A percentile compares a stretch with the other conserved stretches of the same genome.
phyloP scores from a whole-genome alignment of 2,797 vertebrate species.

The Diplodus puntazzo region DNA sequence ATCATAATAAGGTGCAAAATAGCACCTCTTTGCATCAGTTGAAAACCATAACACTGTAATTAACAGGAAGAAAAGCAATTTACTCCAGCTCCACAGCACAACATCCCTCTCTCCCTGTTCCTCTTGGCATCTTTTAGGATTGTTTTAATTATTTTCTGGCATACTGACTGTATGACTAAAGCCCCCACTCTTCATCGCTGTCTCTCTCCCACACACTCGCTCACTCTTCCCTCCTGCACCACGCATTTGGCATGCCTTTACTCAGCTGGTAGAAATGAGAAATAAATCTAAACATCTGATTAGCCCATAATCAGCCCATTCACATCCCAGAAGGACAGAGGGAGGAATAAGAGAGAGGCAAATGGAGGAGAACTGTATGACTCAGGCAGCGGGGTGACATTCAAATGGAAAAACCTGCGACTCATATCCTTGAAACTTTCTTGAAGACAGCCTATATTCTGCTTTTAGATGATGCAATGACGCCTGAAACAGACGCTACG shows the following conservation, averaged over 20 bases:
- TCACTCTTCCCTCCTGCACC: conserved; percentile 23
- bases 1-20: conserved; percentile 85
- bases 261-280: conserved; percentile 51
- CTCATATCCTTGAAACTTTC: conserved; percentile 17
- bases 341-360: neutral
- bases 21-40: conserved; percentile 83
- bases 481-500: neutral
- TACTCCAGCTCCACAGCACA: conserved; percentile 73
- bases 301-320: conserved; percentile 59
- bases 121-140: conserved; percentile 77
- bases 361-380: conserved; percentile 7
- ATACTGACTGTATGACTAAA: conserved; percentile 62
- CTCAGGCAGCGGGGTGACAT: conserved; percentile 27
- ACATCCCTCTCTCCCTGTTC: conserved; percentile 56
- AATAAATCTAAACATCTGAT: conserved; percentile 68
- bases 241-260: conserved; percentile 40
- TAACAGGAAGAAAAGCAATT: conserved; percentile 87
- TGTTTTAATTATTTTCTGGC: conserved; percentile 81
- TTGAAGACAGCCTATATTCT: conserved; percentile 2
- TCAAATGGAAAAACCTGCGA: conserved; percentile 25
- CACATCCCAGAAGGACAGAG: conserved; percentile 18
- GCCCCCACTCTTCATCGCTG: conserved; percentile 9
- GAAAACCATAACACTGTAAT: conserved; percentile 87
- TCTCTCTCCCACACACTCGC: conserved; percentile 20
- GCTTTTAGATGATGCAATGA: conserved; percentile 20